phyloP scores from a whole-genome alignment of 2,797 vertebrate species.

The Danio choprae region DNA sequence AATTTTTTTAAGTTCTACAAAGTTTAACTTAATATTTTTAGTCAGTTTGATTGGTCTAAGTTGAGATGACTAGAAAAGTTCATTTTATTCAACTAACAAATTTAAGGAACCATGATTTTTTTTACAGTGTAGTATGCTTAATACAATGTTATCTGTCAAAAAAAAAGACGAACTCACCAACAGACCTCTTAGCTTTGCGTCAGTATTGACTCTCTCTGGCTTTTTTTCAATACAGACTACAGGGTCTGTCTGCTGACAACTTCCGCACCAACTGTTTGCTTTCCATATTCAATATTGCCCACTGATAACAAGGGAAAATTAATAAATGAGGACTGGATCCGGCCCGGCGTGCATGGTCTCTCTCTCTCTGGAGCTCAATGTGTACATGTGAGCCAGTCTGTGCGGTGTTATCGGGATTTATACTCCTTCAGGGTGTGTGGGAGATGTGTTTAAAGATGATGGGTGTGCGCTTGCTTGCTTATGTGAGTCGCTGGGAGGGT shows the following conservation, averaged over 20 bases:
- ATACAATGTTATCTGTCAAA: background rate
- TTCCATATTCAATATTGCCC: conserved; percentile 69
- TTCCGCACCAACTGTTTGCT: conserved; percentile 41
- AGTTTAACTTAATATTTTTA: no score
- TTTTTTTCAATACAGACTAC: conserved; percentile 53
- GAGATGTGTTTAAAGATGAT: conserved; percentile 30
- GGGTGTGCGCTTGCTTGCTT: conserved; percentile 21
- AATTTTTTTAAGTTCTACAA: no score
- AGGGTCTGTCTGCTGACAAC: conserved; percentile 55
- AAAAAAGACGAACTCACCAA: conserved; percentile 11
- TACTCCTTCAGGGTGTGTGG: conserved; percentile 48
- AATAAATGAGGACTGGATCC: conserved; percentile 64
- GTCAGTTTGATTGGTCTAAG: no score
- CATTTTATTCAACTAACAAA: no score
- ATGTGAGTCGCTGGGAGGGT: conserved; percentile 3
- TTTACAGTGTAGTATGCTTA: no score
- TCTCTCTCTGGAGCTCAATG: background rate
- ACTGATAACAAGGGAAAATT: conserved; percentile 71
- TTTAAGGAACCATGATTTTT: no score
- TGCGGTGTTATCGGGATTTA: conserved; percentile 52
- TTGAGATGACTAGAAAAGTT: no score
- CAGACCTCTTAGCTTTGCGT: background rate
- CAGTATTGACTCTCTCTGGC: conserved; percentile 23
- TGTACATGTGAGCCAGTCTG: conserved; percentile 37
- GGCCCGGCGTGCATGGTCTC: background rate